Evolutionary conservation across 2,797 vertebrate genomes (phyloP).

Genomic region (Stomatorhinus walkeri): DNA sequence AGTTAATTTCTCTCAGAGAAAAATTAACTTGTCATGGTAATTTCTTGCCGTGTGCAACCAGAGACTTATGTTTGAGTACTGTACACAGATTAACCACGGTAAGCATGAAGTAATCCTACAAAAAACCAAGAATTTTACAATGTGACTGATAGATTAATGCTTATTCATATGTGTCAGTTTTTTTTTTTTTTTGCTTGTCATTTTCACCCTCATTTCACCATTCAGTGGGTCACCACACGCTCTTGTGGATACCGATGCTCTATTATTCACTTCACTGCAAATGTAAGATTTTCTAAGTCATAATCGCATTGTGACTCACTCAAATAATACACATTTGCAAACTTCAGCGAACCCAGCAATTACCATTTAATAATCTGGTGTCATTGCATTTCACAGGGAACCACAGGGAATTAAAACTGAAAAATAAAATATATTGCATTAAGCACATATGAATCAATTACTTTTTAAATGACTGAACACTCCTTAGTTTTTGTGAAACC

Average conservation of each 20-base stretch:
- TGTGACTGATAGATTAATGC: constrained; percentile 43
- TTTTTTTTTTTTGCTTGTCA: constrained; percentile 43
- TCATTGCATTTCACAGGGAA: constrained; percentile 37
- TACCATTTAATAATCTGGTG: constrained; percentile 51
- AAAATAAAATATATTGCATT: background rate
- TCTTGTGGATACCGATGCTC: constrained; percentile 52
- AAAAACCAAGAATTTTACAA: constrained; percentile 38
- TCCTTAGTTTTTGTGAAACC: background rate
- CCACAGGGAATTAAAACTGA: background rate
- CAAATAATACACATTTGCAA: constrained; percentile 46
- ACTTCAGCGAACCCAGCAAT: constrained; percentile 44
- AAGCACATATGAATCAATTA: background rate
- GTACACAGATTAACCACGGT: constrained; percentile 25
- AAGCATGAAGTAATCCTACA: constrained; percentile 40
- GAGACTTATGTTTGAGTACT: constrained; percentile 12
- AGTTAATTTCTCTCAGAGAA: constrained; percentile 17
- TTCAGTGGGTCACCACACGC: constrained; percentile 12
- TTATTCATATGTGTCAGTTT: constrained; percentile 35
- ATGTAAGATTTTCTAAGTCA: constrained; percentile 35
- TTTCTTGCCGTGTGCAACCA: constrained; percentile 7
- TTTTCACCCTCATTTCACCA: constrained; percentile 29
- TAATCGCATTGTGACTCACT: background rate
- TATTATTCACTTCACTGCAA: constrained; percentile 48
- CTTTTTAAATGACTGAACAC: background rate
- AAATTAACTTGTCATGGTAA: constrained; percentile 10